Evolutionary conservation across 2,888 invertebrate species (phyloP).

Genomic region (Ypsolopha sequella): DNA sequence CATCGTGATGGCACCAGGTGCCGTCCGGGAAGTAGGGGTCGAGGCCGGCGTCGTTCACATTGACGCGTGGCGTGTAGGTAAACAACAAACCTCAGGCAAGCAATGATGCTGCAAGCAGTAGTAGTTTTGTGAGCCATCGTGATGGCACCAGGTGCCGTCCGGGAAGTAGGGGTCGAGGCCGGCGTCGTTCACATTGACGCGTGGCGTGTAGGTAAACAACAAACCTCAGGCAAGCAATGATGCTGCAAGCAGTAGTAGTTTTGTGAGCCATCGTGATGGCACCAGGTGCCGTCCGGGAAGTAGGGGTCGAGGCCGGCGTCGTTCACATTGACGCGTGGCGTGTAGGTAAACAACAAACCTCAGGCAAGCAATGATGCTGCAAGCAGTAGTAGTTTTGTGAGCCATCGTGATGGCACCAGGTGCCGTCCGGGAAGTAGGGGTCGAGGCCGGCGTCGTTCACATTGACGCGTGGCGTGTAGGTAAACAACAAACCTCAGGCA

Average conservation of each 20-base stretch:
- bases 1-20: too few relatives aligned
- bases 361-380: slow-evolving; percentile 81
- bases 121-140: slow-evolving; percentile 63
- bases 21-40: too few relatives aligned
- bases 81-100: slow-evolving; percentile 74
- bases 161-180: too few relatives aligned
- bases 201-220: neutral
- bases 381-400: slow-evolving; percentile 77
- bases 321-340: slow-evolving; percentile 81
- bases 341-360: slow-evolving; percentile 74
- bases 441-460: slow-evolving; percentile 79
- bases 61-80: too few relatives aligned
- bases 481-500: slow-evolving; percentile 72
- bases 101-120: slow-evolving; percentile 83
- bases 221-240: slow-evolving; percentile 80
- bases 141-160: too few relatives aligned
- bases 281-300: slow-evolving; percentile 89
- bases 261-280: slow-evolving; percentile 73
- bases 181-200: too few relatives aligned
- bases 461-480: slow-evolving; percentile 72
- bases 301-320: slow-evolving; percentile 80
- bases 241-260: slow-evolving; percentile 81
- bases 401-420: slow-evolving; percentile 80
- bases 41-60: too few relatives aligned
- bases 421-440: slow-evolving; percentile 86